phyloP scores from a whole-genome alignment of 2,888 invertebrate species.

The Ellobium chinense region DNA sequence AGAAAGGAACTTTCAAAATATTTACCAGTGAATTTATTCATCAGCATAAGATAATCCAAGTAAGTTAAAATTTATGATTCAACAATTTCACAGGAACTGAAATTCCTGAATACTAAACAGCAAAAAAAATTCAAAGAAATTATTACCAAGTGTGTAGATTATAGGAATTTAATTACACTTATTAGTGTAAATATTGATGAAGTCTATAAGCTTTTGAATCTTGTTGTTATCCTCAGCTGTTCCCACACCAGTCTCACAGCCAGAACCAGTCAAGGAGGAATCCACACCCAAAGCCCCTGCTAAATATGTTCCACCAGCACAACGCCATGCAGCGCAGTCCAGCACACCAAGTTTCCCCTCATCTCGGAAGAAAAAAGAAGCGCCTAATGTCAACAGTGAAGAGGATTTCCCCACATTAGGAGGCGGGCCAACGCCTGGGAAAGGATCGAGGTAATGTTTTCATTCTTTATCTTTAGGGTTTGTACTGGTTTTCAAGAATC shows the following conservation, averaged over 20 bases:
- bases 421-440: constrained; percentile 44
- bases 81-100: too few species aligned
- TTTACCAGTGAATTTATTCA: too few species aligned
- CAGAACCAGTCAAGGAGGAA: constrained; percentile 54
- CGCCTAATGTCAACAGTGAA: constrained; percentile 74
- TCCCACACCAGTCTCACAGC: constrained; percentile 40
- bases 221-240: not conserved
- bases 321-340: constrained; percentile 54
- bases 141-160: too few species aligned
- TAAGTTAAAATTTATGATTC: too few species aligned
- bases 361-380: constrained; percentile 60
- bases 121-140: too few species aligned
- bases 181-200: too few species aligned
- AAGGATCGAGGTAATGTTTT: constrained; percentile 34
- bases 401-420: constrained; percentile 75
- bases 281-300: constrained; percentile 54
- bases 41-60: too few species aligned
- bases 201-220: not conserved
- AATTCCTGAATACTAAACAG: too few species aligned
- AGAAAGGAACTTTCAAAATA: too few species aligned
- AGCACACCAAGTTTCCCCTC: constrained; percentile 43
- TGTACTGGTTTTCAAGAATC: too few species aligned
- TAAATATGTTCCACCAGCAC: constrained; percentile 70
- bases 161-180: too few species aligned
- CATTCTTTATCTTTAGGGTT: too few species aligned